Evolutionary conservation across 2,113 vertebrate genomes (phyloP).

Genomic region (Halcyon malimbica): DNA sequence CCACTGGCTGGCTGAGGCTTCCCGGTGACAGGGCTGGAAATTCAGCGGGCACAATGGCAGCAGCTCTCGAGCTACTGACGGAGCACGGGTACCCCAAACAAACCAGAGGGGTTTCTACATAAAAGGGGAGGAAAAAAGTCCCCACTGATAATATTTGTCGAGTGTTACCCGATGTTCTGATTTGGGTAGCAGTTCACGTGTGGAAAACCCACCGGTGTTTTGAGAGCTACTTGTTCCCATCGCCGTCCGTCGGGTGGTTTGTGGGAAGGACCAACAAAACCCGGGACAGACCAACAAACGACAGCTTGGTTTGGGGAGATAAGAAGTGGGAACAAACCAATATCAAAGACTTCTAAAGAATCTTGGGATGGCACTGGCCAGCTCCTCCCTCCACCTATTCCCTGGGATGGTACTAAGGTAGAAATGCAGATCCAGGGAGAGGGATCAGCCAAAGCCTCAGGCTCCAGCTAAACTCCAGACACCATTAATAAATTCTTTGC

Average conservation of each 20-base stretch:
- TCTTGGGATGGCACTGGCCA: neutral
- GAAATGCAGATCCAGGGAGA: neutral
- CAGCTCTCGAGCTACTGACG: neutral
- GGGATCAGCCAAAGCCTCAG: neutral
- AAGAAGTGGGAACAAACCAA: neutral
- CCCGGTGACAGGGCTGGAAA: neutral
- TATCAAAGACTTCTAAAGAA: neutral
- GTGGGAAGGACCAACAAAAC: neutral
- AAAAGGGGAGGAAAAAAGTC: neutral
- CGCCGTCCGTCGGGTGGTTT: neutral
- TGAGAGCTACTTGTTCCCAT: neutral
- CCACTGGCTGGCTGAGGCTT: neutral
- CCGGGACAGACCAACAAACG: neutral
- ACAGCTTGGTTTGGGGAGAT: neutral
- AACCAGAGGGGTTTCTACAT: no score
- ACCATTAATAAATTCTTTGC: accelerated
- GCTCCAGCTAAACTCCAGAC: neutral
- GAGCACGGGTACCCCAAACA: neutral
- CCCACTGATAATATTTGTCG: no score
- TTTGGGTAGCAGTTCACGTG: neutral
- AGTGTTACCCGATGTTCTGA: accelerated
- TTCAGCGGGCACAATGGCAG: neutral
- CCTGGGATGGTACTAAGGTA: neutral
- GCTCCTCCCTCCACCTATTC: neutral
- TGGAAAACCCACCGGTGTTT: neutral